Evolutionary conservation across 1,140 invertebrate species (phyloP), one percentile per base, ranked within the genome.

Genomic region (Tribolium castaneum): DNA sequence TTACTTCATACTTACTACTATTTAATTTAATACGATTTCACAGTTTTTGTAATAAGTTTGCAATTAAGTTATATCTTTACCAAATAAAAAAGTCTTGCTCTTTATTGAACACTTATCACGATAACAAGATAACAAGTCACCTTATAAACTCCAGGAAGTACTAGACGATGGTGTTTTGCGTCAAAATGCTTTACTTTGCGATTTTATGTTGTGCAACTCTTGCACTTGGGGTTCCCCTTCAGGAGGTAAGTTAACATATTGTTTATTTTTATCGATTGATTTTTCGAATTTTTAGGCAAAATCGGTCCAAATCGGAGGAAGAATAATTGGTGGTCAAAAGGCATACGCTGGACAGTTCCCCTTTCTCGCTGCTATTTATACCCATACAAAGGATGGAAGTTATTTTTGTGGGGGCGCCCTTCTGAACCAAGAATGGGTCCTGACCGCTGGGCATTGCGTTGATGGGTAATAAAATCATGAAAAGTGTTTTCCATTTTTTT

Each of bases 311-410:
- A 66, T 35, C 3, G 59, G 59, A 22, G 30, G 25, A 0, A 25
- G 59, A 35, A 66, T 66, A 35, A 66, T 66, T 66, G 59, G 59
- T 12, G 59, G 59, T 13, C 59, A 39, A 35, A 13, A n/a, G 5
- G 59, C 59, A 35, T 66, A 35, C 30, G 59, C 59, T 35, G 59
- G 59, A 14, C 59, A 66, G 9, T 66, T 66, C 14, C 59, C 34
- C 12, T 66, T 66, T 10, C 59, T 66, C 4, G 59, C 59, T 13
- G 25, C 59, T 14, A 34, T 66, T 22, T 34, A 66, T 10, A 39
- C 34, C 12, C 30, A 59, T 14, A 66, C 59, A 13, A 66, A 35
- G 0, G 25, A 66, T 35, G 59, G 59, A 14, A 12, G 1, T 14
- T 66, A 66, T 13, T 66, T 66, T 12, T 66, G 59, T 22, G 30